phyloP scores from a whole-genome alignment of 2,113 vertebrate genomes.

The Zosterops borbonicus region DNA sequence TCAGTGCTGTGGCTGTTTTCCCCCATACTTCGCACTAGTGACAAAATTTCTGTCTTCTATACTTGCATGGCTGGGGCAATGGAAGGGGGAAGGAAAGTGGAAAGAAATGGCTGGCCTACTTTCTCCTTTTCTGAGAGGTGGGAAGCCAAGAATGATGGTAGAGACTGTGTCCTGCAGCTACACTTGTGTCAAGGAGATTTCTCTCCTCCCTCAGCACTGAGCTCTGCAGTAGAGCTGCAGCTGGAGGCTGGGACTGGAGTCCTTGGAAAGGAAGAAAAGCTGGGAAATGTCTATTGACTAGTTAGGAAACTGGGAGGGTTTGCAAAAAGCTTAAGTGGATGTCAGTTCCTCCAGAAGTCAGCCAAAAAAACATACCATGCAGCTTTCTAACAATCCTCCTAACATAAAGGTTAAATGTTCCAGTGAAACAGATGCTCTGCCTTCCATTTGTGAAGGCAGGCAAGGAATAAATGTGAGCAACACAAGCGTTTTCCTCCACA shows the following conservation, averaged over 20 bases:
- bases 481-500: slow-evolving; percentile 19
- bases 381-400: slow-evolving; percentile 58
- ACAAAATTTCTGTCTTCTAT: neutral
- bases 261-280: slow-evolving; percentile 68
- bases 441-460: slow-evolving; percentile 40
- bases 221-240: neutral
- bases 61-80: neutral
- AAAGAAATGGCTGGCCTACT: neutral
- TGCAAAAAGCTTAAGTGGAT: slow-evolving; percentile 23
- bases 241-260: slow-evolving; percentile 22
- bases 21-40: neutral
- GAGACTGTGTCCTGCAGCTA: neutral
- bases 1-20: neutral
- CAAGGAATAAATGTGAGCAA: slow-evolving; percentile 34
- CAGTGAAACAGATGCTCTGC: slow-evolving; percentile 47
- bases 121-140: neutral
- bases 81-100: neutral
- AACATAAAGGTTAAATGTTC: slow-evolving; percentile 42
- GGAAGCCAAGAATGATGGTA: neutral
- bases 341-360: slow-evolving; percentile 56
- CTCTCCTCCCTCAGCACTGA: neutral
- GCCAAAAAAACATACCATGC: slow-evolving; percentile 56
- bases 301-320: neutral
- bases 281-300: slow-evolving; percentile 8
- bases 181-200: neutral